Evolutionary conservation across 2,888 invertebrate species (phyloP), one percentile per base, ranked within the genome.

Genomic region (Chrysomela aeneicollis): DNA sequence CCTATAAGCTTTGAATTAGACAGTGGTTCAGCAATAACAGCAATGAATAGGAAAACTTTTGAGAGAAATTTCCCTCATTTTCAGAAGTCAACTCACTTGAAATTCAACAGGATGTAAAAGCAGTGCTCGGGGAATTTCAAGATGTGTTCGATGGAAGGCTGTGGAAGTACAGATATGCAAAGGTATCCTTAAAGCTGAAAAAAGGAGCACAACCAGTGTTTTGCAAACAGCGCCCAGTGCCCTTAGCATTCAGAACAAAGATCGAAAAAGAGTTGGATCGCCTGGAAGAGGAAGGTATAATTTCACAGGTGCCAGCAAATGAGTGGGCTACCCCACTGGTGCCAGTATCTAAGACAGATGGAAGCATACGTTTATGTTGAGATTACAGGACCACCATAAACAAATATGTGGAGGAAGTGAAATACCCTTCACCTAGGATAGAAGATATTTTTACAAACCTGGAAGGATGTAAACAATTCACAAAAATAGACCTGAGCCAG

Each of bases 231-330:
- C n/a, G 17, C 3, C 4, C 42, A 6, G 67, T 75, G 21, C 74
- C 76, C 4, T 77, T 76, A 42, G 74, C 76, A 10, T 61, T 74
- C 18, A 69, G 64, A 58, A 59, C 63, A n/a, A 73, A 69, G 52
- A 72, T 77, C n/a, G 70, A 70, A 30, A 6, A 26, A 26, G 26
- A 26, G 26, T 6, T 26, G 26, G 26, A 26, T 26, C 3, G 6
- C 6, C 6, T 69, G 59, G 61, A 76, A 73, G 61, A 18, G 70
- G 42, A 65, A 68, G 73, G 71, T 12, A 71, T 78, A 9, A 59
- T 76, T 15, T 63, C 66, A 1, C 73, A 72, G 1, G 68, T 75
- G 0, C 51, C 66, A 21, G 42, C 60, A 53, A 53, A 32, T 1
- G 54, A 72, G 17, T 74, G 70, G 68, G 66, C 59, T 12, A 73